Evolutionary conservation across 2,113 vertebrate genomes (phyloP).

Genomic region (Sylvilagus bachmani): DNA sequence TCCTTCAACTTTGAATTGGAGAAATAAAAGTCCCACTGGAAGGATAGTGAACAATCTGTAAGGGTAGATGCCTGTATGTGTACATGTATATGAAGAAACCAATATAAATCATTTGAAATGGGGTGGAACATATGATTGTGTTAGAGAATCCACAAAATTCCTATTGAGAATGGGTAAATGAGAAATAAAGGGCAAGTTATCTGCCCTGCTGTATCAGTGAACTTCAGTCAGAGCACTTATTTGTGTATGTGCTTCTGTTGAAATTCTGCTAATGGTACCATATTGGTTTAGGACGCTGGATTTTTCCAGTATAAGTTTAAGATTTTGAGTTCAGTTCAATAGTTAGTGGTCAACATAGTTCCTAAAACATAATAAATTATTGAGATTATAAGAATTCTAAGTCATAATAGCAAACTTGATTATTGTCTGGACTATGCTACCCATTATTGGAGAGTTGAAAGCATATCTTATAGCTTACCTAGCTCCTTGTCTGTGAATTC

Average conservation of each 20-base stretch:
- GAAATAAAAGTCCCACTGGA: background rate
- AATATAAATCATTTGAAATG: conserved; percentile 31
- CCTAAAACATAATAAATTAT: background rate
- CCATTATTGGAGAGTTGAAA: conserved; percentile 38
- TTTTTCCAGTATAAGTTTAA: conserved; percentile 13
- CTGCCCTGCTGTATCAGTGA: background rate
- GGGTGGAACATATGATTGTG: background rate
- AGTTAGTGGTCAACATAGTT: background rate
- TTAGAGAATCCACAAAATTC: conserved; percentile 7
- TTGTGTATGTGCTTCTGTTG: background rate
- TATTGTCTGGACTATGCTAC: background rate
- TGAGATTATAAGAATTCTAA: conserved; percentile 29
- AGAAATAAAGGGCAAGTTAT: background rate
- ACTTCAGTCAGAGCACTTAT: background rate
- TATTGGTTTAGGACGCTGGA: background rate
- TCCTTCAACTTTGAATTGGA: background rate
- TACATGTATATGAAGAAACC: background rate
- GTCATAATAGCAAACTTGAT: background rate
- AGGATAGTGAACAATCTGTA: background rate
- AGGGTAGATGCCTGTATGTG: background rate
- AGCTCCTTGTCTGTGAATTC: background rate
- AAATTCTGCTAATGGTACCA: background rate
- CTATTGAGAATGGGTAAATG: background rate
- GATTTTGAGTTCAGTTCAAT: conserved; percentile 14
- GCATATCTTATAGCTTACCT: background rate